These are phyloP conservation scores for Okapia johnstoni DNA, from an alignment of 2,113 vertebrate genomes.

Conservation along the genomic window DNA sequence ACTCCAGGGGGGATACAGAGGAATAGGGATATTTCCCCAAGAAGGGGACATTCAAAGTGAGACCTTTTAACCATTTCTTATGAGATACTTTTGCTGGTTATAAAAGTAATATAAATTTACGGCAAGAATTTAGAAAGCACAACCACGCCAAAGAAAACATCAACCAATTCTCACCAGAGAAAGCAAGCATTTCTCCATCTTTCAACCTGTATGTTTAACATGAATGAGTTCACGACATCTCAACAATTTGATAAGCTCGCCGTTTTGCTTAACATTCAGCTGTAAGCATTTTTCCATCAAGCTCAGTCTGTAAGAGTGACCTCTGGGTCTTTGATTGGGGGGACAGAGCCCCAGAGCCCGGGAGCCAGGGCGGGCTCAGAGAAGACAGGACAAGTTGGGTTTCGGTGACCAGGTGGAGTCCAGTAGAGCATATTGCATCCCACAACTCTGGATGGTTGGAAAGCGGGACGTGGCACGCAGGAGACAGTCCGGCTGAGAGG, in stretches of 20 bases:
- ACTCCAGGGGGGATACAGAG: neutral
- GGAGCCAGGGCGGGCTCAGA: neutral
- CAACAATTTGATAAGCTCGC: neutral
- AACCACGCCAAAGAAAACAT: neutral
- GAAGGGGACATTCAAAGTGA: neutral
- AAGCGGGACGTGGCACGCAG: neutral
- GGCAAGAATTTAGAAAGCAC: neutral
- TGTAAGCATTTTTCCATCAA: constrained; percentile 1
- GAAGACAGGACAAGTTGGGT: neutral
- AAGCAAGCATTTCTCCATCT: neutral
- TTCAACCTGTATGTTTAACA: neutral
- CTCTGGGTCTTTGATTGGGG: neutral
- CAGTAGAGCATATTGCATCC: neutral
- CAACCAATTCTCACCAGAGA: neutral
- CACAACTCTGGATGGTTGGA: neutral
- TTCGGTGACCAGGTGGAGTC: neutral
- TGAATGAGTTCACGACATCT: neutral
- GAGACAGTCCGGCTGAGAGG: constrained; percentile 37
- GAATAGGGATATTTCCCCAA: neutral
- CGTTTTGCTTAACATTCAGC: neutral
- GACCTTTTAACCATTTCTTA: neutral
- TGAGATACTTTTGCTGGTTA: constrained; percentile 20
- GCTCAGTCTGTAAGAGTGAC: neutral
- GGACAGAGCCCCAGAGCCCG: neutral
- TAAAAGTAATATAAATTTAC: neutral